A percentile compares a stretch with the other conserved stretches of the same genome.
Evolutionary conservation across 2,113 vertebrate genomes (phyloP).

Genomic region (Potamarius usumacintae): DNA sequence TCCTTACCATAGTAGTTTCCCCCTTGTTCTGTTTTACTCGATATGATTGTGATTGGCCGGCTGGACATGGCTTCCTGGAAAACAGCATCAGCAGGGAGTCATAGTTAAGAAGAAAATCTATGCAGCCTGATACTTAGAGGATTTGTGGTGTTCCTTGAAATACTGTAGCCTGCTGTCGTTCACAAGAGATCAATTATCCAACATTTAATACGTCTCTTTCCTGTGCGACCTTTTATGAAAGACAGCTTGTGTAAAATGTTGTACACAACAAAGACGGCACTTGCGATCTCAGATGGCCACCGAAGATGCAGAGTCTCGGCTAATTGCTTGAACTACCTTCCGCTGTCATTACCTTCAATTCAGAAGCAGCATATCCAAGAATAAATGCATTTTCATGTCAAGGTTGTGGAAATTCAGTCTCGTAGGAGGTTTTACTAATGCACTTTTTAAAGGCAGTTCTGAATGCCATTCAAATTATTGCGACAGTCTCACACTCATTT

Average conservation of each 20-base stretch:
- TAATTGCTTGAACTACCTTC: conserved; percentile 34
- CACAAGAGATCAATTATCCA: conserved; percentile 35
- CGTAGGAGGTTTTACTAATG: conserved; percentile 24
- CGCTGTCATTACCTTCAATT: conserved; percentile 25
- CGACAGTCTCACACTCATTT: conserved; percentile 9
- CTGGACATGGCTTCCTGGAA: conserved; percentile 63
- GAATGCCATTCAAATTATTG: conserved; percentile 32
- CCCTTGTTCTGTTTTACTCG: conserved; percentile 39
- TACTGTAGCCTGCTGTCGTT: conserved; percentile 12
- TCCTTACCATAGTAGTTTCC: conserved; percentile 58
- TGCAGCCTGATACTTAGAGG: not conserved
- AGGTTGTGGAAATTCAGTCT: conserved; percentile 25
- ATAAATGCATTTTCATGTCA: conserved; percentile 35
- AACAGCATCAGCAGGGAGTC: not conserved
- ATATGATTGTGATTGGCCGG: conserved; percentile 60
- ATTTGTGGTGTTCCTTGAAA: not conserved
- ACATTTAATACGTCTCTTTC: conserved; percentile 28
- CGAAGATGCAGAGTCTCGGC: not conserved
- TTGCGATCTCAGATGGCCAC: conserved; percentile 8
- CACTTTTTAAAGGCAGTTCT: conserved; percentile 25
- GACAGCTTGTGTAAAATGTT: conserved; percentile 25
- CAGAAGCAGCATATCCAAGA: conserved; percentile 15
- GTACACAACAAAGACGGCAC: conserved; percentile 18
- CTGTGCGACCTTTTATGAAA: conserved; percentile 13
- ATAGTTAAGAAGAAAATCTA: not conserved